These are phyloP conservation scores for Ashinkailepas kermadecensis DNA, from an alignment of 2,888 invertebrate genomes.

Conservation along the genomic window DNA sequence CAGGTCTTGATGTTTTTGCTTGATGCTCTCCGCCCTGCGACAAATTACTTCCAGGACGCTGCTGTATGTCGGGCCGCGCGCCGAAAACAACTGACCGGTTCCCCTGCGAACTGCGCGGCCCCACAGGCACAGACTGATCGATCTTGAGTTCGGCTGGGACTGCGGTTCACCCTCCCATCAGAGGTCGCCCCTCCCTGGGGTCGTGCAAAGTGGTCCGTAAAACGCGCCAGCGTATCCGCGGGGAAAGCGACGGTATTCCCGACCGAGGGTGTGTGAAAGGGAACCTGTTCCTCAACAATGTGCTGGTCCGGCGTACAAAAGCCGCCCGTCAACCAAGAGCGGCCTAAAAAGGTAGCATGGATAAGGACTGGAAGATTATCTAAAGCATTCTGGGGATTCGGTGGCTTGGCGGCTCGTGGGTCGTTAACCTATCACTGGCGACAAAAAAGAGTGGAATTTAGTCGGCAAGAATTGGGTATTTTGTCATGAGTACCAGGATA, in stretches of 20 bases:
- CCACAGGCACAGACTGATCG: no score
- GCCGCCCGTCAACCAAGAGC: background rate
- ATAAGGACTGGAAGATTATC: background rate
- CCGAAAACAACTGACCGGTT: no score
- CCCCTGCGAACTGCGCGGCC: no score
- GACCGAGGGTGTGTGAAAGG: background rate
- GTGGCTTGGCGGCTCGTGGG: background rate
- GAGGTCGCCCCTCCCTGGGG: no score
- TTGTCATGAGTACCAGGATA: no score
- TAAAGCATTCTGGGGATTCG: background rate
- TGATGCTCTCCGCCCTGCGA: no score
- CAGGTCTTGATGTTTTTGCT: no score
- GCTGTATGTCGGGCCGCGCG: no score
- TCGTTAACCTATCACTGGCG: background rate
- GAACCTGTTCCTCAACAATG: constrained; percentile 7
- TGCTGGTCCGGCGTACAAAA: background rate
- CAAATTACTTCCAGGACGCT: no score
- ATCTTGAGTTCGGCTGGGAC: no score
- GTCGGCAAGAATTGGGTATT: no score
- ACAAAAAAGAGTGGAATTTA: background rate
- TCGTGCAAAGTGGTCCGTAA: background rate
- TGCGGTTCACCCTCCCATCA: no score
- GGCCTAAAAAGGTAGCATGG: background rate
- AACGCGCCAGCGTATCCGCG: background rate
- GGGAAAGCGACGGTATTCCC: background rate